phyloP scores from a whole-genome alignment of 1,140 invertebrate genomes.

The Lethocerus indicus region DNA sequence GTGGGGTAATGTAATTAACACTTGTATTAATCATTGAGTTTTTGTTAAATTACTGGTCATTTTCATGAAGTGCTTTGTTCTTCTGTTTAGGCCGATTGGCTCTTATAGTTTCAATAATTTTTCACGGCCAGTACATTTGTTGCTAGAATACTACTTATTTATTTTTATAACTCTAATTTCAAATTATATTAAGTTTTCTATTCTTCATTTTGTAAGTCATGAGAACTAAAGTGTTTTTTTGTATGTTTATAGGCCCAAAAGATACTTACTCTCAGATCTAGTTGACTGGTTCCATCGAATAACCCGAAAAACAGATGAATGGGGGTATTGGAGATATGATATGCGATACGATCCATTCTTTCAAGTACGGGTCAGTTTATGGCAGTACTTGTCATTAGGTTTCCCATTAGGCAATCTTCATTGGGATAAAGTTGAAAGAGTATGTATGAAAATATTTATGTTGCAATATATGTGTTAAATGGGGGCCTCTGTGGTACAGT shows the following conservation, averaged over 20 bases:
- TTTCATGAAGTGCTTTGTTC: too few species aligned
- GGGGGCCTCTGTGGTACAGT: too few species aligned
- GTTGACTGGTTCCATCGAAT: conserved; percentile 57
- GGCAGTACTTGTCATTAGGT: conserved; percentile 33
- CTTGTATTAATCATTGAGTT: background rate
- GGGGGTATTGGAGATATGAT: conserved; percentile 46
- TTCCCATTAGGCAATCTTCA: conserved; percentile 46
- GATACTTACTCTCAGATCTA: conserved; percentile 61
- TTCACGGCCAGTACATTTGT: too few species aligned
- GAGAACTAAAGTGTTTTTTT: background rate
- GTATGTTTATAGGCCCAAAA: conserved; percentile 47
- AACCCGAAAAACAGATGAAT: conserved; percentile 43
- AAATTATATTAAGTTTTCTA: background rate
- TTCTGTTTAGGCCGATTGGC: too few species aligned
- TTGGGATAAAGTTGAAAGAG: conserved; percentile 65
- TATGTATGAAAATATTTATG: too few species aligned
- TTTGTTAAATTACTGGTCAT: too few species aligned
- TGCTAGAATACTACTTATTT: too few species aligned
- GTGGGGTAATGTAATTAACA: conserved; percentile 46
- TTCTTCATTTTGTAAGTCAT: background rate
- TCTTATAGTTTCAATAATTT: background rate
- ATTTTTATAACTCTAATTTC: background rate
- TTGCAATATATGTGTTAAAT: too few species aligned
- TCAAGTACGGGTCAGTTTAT: conserved; percentile 41
- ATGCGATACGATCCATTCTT: conserved; percentile 53